Evolutionary conservation across 2,888 invertebrate species (phyloP).

Genomic region (Punctoribates punctum): DNA sequence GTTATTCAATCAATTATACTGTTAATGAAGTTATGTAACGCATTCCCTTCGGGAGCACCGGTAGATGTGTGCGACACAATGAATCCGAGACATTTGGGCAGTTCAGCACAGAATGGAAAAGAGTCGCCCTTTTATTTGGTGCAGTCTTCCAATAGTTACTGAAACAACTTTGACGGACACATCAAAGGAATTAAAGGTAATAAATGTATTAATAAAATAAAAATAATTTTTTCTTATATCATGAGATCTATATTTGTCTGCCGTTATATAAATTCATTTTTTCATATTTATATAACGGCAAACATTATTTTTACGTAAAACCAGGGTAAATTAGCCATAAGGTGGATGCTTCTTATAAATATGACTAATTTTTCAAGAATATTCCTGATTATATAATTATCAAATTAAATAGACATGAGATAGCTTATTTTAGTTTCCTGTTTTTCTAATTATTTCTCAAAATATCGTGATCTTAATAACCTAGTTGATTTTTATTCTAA

Average conservation of each 20-base stretch:
- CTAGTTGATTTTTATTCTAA: too few species aligned
- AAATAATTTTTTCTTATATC: not conserved
- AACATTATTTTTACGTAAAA: too few species aligned
- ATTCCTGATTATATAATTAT: too few species aligned
- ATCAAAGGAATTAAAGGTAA: constrained; percentile 41
- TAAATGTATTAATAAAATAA: not conserved
- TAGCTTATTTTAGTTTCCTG: too few species aligned
- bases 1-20: not conserved
- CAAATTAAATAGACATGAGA: too few species aligned
- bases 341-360: too few species aligned
- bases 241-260: not conserved
- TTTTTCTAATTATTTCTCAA: too few species aligned
- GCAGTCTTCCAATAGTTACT: constrained; percentile 28
- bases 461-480: too few species aligned
- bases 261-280: too few species aligned
- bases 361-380: too few species aligned
- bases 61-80: constrained; percentile 48
- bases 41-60: constrained; percentile 48
- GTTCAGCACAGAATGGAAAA: constrained; percentile 29
- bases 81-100: constrained; percentile 46
- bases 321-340: too few species aligned
- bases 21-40: not conserved
- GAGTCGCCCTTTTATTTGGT: constrained; percentile 37
- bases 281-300: too few species aligned
- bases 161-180: not conserved